Evolutionary conservation across 2,797 vertebrate genomes (phyloP), one percentile per base, ranked within the genome.

Genomic region (Alosa sapidissima): DNA sequence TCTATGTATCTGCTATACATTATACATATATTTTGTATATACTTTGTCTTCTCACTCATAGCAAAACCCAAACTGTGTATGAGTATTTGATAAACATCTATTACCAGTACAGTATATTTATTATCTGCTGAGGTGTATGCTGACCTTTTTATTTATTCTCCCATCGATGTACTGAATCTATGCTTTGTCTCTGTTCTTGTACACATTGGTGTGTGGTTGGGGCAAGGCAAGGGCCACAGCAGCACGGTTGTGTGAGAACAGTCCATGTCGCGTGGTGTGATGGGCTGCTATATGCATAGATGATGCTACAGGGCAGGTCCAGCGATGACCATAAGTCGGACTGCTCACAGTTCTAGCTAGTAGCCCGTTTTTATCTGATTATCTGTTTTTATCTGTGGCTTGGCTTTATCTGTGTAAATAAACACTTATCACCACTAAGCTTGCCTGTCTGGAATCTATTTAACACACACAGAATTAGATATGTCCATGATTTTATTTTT

Each of bases 371-470:
- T 9, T 24, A n/a, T 51, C 13, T 14, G 11, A 28, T 28, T 41
- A 48, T 33, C 11, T 51, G n/a, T 68, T 2, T 24, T 9, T 24
- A n/a, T 51, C 13, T 14, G 11, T 14, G 36, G 49, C 19, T 65
- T 49, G 84, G 16, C 84, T 51, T 48, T 84, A 60, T 33, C 75
- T 45, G 33, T 65, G 36, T 36, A 24, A 33, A 58, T 81, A 52
- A 45, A 41, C 78, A 65, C 55, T 51, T 81, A 45, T 85, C 84
- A 85, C 54, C 52, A 78, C 72, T 41, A 47, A 84, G 24, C 52
- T 49, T 19, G 28, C 11, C 14, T 11, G 13, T 11, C 7, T 36
- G 9, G 19, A 75, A 75, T 16, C 33, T 75, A 10, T 75, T 41
- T 41, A 45, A 75, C 2, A 75, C 14, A 10, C 60, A 75, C 21